A percentile compares a stretch with the other conserved stretches of the same genome.
Conservation (phyloP, 2,888 invertebrate species). For the Hipparchia semele region DNA sequence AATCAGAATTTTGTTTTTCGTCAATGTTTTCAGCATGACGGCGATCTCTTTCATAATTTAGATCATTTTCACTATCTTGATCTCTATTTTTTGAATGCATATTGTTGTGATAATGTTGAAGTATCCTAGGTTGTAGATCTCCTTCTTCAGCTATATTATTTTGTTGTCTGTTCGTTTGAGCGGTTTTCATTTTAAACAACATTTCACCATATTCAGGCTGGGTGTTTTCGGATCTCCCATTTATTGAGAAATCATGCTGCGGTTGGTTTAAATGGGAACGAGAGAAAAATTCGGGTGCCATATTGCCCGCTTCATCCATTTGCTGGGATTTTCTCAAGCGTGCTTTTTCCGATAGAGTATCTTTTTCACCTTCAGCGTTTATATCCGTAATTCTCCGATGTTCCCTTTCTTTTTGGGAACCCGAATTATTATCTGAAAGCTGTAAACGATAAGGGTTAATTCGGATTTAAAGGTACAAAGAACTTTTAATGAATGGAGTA, state of each 20-base stretch:
- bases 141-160: slow-evolving; percentile 23
- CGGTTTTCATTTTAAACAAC: slow-evolving; percentile 15
- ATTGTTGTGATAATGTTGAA: slow-evolving; percentile 47
- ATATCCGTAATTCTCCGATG: slow-evolving; percentile 17
- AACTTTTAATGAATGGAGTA: no score
- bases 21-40: slow-evolving; percentile 47
- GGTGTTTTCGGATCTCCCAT: slow-evolving; percentile 3
- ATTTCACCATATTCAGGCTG: slow-evolving; percentile 22
- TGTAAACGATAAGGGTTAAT: slow-evolving; percentile 6
- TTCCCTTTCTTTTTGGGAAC: slow-evolving; percentile 19
- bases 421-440: slow-evolving; percentile 29
- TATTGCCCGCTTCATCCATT: slow-evolving; percentile 5
- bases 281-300: slow-evolving; percentile 9
- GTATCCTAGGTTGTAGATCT: slow-evolving; percentile 11
- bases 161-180: slow-evolving; percentile 4
- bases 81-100: slow-evolving; percentile 53
- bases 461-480: not conserved
- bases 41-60: slow-evolving; percentile 54
- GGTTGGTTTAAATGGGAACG: slow-evolving; percentile 7
- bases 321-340: slow-evolving; percentile 6
- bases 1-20: slow-evolving; percentile 22
- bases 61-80: slow-evolving; percentile 46
- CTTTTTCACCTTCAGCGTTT: slow-evolving; percentile 14
- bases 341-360: slow-evolving; percentile 10
- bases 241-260: slow-evolving; percentile 8